Evolutionary conservation across 2,888 invertebrate genomes (phyloP).

Genomic region (Phortica magna): DNA sequence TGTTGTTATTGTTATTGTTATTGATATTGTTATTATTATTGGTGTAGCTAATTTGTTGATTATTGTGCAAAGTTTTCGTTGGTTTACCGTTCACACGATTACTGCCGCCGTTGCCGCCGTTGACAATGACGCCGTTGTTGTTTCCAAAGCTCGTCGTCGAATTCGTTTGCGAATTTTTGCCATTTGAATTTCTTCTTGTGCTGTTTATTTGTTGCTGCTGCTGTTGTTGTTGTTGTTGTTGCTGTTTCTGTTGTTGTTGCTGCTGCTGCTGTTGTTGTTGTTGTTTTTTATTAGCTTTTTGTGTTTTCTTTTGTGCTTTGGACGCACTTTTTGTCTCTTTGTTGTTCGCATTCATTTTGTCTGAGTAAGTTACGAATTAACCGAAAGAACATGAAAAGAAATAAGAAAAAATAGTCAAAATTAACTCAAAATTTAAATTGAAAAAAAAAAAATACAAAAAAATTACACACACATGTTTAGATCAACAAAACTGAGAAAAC

Average conservation of each 20-base stretch:
- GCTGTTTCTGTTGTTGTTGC: slow-evolving; percentile 60
- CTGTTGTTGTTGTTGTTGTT: slow-evolving; percentile 38
- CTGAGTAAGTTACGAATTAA: slow-evolving; percentile 28
- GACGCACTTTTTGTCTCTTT: slow-evolving; percentile 71
- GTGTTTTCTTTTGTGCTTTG: slow-evolving; percentile 78
- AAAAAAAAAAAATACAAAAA: slow-evolving; percentile 3
- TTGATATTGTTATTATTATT: slow-evolving; percentile 77
- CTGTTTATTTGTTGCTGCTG: slow-evolving; percentile 19
- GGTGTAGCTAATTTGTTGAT: slow-evolving; percentile 69
- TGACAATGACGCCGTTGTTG: neutral
- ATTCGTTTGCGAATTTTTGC: slow-evolving; percentile 19
- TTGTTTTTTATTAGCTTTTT: slow-evolving; percentile 72
- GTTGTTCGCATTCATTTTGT: slow-evolving; percentile 63
- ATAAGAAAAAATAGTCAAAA: neutral
- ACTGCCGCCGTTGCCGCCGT: slow-evolving; percentile 12
- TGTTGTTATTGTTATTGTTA: slow-evolving; percentile 70
- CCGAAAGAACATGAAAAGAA: slow-evolving; percentile 14
- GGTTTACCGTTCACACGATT: slow-evolving; percentile 60
- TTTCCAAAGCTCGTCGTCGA: neutral
- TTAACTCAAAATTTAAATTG: slow-evolving; percentile 1
- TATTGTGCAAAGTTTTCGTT: slow-evolving; percentile 56
- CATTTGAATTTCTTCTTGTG: slow-evolving; percentile 26
- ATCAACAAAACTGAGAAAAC: slow-evolving; percentile 2
- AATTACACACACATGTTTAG: slow-evolving; percentile 14
- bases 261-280: slow-evolving; percentile 56